Evolutionary conservation across 2,888 invertebrate species (phyloP).

Genomic region (Chouioia cunea): DNA sequence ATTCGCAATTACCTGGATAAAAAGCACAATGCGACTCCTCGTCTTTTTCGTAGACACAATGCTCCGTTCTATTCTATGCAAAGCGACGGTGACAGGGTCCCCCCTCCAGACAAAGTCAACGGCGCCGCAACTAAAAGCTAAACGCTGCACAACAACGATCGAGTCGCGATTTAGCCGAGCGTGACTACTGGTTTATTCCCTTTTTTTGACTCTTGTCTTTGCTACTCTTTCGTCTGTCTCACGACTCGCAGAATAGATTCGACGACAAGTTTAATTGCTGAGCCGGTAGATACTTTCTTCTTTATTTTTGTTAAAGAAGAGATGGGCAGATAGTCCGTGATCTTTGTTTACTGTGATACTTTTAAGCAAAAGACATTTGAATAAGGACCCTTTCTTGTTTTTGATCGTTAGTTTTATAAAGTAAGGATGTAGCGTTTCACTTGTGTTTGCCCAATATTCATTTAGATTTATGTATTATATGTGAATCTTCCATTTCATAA

Average conservation of each 20-base stretch:
- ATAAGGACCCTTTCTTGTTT: too few species aligned
- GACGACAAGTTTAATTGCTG: not conserved
- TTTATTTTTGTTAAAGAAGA: not conserved
- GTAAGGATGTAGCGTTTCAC: too few species aligned
- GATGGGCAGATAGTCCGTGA: too few species aligned
- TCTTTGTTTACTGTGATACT: too few species aligned
- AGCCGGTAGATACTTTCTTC: not conserved
- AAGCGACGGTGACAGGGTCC: constrained; percentile 33
- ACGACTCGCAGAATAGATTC: too few species aligned
- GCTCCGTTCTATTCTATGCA: constrained; percentile 52
- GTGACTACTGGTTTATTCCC: not conserved
- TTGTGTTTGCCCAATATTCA: too few species aligned
- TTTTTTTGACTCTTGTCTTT: too few species aligned
- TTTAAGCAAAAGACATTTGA: too few species aligned
- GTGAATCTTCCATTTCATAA: too few species aligned
- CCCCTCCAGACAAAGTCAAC: not conserved
- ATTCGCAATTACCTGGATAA: constrained; percentile 35
- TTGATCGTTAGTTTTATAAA: too few species aligned
- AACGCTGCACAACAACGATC: constrained; percentile 11
- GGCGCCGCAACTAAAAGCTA: not conserved
- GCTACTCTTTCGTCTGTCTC: too few species aligned
- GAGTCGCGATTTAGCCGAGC: constrained; percentile 18
- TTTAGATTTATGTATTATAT: too few species aligned
- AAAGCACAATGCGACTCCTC: constrained; percentile 30
- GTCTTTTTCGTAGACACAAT: constrained; percentile 46